phyloP scores from a whole-genome alignment of 2,113 vertebrate species.

The Xiphophorus hellerii region DNA sequence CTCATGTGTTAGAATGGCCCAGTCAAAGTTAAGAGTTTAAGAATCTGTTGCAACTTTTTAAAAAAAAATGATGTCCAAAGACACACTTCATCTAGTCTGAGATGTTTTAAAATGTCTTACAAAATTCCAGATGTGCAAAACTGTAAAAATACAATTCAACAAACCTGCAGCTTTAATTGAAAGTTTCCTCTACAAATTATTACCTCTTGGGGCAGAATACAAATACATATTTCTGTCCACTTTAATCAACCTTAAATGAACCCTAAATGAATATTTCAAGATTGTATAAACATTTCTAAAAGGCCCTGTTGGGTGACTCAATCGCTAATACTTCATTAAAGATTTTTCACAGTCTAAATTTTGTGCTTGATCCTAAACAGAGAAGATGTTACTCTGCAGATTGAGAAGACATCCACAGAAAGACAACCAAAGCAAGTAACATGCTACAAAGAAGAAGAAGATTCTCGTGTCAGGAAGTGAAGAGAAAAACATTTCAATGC shows the following conservation, averaged over 20 bases:
- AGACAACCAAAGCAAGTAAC: slow-evolving; percentile 1
- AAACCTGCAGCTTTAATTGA: not conserved
- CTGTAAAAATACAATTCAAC: not conserved
- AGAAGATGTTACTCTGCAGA: slow-evolving; percentile 33
- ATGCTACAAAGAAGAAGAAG: slow-evolving; percentile 6
- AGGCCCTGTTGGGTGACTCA: not conserved
- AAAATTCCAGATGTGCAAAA: not conserved
- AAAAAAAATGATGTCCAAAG: no score
- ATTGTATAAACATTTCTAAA: not conserved
- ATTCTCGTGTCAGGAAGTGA: not conserved
- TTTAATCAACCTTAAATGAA: no score
- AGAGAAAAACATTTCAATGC: slow-evolving; percentile 1
- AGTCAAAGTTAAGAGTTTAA: no score
- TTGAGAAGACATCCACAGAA: slow-evolving; percentile 28
- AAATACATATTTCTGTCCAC: not conserved
- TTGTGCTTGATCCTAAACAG: slow-evolving; percentile 17
- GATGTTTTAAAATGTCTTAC: not conserved
- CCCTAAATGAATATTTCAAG: not conserved
- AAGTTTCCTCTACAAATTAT: not conserved
- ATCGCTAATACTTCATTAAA: not conserved
- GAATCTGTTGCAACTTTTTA: no score
- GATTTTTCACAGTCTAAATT: not conserved
- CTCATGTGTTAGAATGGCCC: no score
- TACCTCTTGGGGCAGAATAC: not conserved
- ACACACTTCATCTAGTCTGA: not conserved